Percentiles rank a stretch among this genome's conserved stretches.
Evolutionary conservation across 53 echinoderm and acorn worm genomes (phyloP).

Genomic region (Apostichopus leukothele): DNA sequence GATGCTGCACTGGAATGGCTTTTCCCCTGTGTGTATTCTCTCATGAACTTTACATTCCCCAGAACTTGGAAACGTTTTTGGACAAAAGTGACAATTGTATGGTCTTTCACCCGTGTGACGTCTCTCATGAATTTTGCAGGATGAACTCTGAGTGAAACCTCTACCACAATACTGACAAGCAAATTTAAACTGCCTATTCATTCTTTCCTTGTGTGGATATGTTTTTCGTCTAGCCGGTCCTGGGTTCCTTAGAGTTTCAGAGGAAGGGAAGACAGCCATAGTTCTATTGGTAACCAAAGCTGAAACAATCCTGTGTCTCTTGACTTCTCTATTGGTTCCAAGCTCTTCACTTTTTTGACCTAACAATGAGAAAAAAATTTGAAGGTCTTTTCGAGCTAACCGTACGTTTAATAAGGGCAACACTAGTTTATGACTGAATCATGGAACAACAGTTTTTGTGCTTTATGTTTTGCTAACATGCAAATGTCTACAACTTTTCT

Average conservation of each 20-base stretch:
- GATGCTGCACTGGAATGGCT: constrained; percentile 52
- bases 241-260: background rate
- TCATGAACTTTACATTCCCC: constrained; percentile 21
- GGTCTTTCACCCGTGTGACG: constrained; percentile 54
- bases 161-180: constrained; percentile 51
- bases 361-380: constrained; percentile 37
- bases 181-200: background rate
- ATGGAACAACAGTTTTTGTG: too few relatives aligned
- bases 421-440: too few relatives aligned
- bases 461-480: too few relatives aligned
- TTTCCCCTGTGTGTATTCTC: constrained; percentile 40
- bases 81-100: constrained; percentile 50
- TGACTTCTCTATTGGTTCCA: background rate
- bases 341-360: constrained; percentile 13
- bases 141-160: constrained; percentile 51
- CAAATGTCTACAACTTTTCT: too few relatives aligned
- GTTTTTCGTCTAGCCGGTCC: background rate
- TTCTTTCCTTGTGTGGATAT: background rate
- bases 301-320: constrained; percentile 3
- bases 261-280: background rate
- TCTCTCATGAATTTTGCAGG: constrained; percentile 54
- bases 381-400: background rate
- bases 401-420: too few relatives aligned
- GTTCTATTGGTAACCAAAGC: background rate
- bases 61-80: constrained; percentile 4